phyloP scores from a whole-genome alignment of 2,797 vertebrate species.

The Neoniphon sammara region DNA sequence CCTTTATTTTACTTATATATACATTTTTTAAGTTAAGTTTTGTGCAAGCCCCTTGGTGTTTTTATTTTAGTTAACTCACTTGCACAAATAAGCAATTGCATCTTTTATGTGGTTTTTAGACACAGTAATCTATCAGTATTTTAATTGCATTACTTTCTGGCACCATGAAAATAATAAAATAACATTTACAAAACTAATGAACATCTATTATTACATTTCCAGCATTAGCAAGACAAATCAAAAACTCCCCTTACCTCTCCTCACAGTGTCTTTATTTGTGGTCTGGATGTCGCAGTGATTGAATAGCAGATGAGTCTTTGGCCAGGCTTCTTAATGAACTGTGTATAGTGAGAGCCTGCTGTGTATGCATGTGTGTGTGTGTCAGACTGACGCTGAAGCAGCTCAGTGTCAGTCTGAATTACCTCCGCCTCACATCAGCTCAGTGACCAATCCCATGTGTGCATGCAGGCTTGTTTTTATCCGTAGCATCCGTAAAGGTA shows the following conservation, averaged over 20 bases:
- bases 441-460: conserved; percentile 70
- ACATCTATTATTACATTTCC: not conserved
- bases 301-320: conserved; percentile 47
- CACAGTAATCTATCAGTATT: not conserved
- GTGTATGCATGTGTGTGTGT: conserved; percentile 30
- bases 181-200: too few relatives aligned
- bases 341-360: conserved; percentile 7
- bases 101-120: not conserved
- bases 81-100: not conserved
- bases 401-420: conserved; percentile 78
- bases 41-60: not conserved
- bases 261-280: conserved; percentile 13
- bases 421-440: conserved; percentile 69
- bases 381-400: conserved; percentile 59
- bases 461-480: conserved; percentile 48
- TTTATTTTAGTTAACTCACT: too few relatives aligned
- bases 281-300: conserved; percentile 4
- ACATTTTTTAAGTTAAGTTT: not conserved
- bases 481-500: not conserved
- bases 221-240: not conserved
- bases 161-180: not conserved
- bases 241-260: conserved; percentile 65
- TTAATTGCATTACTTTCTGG: not conserved
- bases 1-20: not conserved
- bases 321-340: conserved; percentile 44